Percentiles rank a stretch among this genome's conserved stretches.
Conservation (phyloP, 1,140 invertebrate species). For the Sitophilus oryzae region DNA sequence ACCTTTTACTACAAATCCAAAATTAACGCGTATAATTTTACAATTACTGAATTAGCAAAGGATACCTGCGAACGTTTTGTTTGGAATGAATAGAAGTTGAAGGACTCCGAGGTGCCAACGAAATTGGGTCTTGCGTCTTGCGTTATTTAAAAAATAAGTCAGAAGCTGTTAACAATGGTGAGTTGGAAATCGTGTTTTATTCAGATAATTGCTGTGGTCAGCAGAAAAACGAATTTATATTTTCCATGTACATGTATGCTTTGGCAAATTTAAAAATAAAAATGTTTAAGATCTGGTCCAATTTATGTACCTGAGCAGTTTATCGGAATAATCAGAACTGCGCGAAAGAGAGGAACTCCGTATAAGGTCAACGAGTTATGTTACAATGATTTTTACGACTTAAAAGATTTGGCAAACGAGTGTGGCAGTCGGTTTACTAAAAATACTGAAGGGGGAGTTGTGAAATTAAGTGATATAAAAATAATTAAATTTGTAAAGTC, state of each 20-base stretch:
- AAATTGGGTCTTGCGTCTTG: constrained; percentile 3
- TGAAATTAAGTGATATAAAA: constrained; percentile 2
- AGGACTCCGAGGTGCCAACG: constrained; percentile 10
- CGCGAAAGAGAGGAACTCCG: constrained; percentile 32
- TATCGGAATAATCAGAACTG: constrained; percentile 22
- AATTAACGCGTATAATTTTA: constrained; percentile 38
- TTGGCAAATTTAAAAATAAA: constrained; percentile 29
- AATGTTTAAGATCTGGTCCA: constrained; percentile 4
- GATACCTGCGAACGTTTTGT: not conserved
- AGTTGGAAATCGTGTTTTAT: constrained; percentile 34
- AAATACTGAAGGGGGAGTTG: constrained; percentile 5
- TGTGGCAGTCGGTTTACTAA: constrained; percentile 1
- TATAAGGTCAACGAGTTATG: constrained; percentile 32
- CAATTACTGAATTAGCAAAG: constrained; percentile 7
- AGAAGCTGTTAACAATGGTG: constrained; percentile 20
- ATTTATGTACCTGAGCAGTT: constrained; percentile 15
- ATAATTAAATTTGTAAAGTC: constrained; percentile 1
- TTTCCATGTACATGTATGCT: constrained; percentile 33
- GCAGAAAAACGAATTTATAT: constrained; percentile 40
- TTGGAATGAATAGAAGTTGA: constrained; percentile 21
- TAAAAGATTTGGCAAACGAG: constrained; percentile 20
- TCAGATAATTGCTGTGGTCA: constrained; percentile 43
- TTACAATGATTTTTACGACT: constrained; percentile 25
- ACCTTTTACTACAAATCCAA: constrained; percentile 41
- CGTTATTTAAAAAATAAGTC: constrained; percentile 33